Conservation (phyloP, 1,140 invertebrate species). For the Chelonus insularis region DNA sequence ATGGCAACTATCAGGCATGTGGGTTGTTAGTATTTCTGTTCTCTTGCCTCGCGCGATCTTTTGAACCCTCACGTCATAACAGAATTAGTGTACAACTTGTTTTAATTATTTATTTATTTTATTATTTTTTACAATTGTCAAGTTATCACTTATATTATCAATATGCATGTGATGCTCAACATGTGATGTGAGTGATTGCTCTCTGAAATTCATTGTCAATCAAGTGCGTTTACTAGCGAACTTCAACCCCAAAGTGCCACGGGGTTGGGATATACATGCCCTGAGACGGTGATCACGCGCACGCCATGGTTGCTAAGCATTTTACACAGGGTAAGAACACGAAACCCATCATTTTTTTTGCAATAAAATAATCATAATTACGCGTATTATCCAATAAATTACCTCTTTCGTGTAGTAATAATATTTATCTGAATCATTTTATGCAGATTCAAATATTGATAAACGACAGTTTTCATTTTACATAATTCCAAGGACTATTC, state of each 20-base stretch:
- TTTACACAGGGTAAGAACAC: slow-evolving; percentile 31
- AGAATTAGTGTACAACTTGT: neutral
- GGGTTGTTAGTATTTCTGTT: slow-evolving; percentile 4
- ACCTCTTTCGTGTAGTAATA: no score
- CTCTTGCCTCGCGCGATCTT: neutral
- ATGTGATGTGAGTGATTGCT: slow-evolving; percentile 12
- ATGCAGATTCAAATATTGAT: no score
- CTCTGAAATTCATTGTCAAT: slow-evolving; percentile 5
- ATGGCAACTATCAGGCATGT: slow-evolving; percentile 30
- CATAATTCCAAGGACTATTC: no score
- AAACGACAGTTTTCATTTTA: no score
- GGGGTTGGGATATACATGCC: slow-evolving; percentile 17
- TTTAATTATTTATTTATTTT: neutral
- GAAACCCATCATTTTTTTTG: neutral
- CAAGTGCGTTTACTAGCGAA: slow-evolving; percentile 1
- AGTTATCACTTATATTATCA: neutral
- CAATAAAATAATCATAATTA: no score
- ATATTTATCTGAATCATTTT: no score
- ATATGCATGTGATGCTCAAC: neutral
- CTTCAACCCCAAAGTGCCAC: slow-evolving; percentile 3
- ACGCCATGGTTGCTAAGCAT: slow-evolving; percentile 33
- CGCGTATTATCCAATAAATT: no score
- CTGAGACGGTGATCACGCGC: slow-evolving; percentile 20
- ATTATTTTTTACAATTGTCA: neutral
- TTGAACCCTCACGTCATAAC: neutral